Evolutionary conservation across 2,797 vertebrate species (phyloP).

Genomic region (Anas flavirostris): DNA sequence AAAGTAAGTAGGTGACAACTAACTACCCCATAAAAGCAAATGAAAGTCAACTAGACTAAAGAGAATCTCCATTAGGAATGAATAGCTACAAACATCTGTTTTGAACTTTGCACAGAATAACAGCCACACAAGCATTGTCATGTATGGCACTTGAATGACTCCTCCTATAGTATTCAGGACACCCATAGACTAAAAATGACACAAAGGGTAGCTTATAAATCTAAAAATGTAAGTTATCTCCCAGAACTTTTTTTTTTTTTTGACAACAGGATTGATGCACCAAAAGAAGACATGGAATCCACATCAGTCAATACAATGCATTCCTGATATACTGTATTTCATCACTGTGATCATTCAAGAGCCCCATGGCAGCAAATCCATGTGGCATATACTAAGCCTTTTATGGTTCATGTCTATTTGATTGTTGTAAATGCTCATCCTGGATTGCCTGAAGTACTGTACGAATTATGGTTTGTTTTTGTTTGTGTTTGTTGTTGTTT

Average conservation of each 20-base stretch:
- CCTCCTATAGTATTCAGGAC: neutral
- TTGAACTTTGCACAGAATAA: neutral
- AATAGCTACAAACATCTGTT: neutral
- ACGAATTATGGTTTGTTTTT: fast-evolving
- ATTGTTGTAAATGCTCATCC: neutral
- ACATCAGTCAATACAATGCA: neutral
- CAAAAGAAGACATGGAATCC: neutral
- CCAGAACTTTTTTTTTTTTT: neutral
- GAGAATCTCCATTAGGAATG: neutral
- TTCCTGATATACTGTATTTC: neutral
- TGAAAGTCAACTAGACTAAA: neutral
- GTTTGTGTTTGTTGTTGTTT: neutral
- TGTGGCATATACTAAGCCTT: neutral
- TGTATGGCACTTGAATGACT: neutral
- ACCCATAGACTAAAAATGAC: neutral
- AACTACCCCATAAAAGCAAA: neutral
- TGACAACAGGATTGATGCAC: neutral
- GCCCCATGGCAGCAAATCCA: neutral
- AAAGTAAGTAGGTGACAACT: neutral
- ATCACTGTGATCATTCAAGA: neutral
- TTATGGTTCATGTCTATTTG: neutral
- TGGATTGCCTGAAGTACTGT: neutral
- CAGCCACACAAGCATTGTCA: neutral
- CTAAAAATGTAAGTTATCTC: neutral
- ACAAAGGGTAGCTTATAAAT: neutral